These are phyloP conservation scores for Invenusta paracnida DNA, from an alignment of 2,888 invertebrate species.

Conservation along the genomic window DNA sequence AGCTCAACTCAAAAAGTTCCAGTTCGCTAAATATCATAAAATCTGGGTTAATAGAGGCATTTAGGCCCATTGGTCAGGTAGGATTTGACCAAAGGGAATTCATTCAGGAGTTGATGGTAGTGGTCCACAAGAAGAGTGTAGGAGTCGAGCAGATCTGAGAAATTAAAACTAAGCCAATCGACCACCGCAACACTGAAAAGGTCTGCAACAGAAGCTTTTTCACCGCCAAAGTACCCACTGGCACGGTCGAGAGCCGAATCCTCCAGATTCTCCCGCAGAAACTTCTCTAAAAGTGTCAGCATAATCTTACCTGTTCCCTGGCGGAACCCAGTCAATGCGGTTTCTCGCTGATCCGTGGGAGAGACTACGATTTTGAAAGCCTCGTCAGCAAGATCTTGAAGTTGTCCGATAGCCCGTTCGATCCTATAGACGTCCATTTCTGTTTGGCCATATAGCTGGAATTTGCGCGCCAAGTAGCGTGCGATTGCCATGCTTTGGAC, in stretches of 20 bases:
- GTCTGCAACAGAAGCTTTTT: background rate
- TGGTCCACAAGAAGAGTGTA: background rate
- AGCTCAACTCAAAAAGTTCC: no score
- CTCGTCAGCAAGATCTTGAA: background rate
- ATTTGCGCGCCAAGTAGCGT: slow-evolving; percentile 30
- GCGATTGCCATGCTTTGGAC: slow-evolving; percentile 38
- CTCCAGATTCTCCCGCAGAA: background rate
- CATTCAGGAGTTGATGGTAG: background rate
- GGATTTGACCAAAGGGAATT: background rate
- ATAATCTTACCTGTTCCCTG: background rate
- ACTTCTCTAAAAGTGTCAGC: background rate
- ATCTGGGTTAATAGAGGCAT: background rate
- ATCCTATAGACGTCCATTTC: slow-evolving; percentile 28
- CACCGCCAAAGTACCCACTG: background rate
- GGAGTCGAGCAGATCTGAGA: background rate
- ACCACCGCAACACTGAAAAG: background rate
- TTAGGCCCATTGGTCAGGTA: background rate
- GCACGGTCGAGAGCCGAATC: background rate
- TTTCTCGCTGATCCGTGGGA: background rate
- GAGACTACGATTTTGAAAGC: background rate
- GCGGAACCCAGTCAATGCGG: background rate
- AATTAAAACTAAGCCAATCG: background rate
- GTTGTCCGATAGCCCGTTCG: slow-evolving; percentile 30
- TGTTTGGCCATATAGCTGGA: background rate
- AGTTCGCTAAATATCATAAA: no score